These are phyloP conservation scores for Taenaris catops DNA, from an alignment of 2,888 invertebrate species.

Conservation along the genomic window DNA sequence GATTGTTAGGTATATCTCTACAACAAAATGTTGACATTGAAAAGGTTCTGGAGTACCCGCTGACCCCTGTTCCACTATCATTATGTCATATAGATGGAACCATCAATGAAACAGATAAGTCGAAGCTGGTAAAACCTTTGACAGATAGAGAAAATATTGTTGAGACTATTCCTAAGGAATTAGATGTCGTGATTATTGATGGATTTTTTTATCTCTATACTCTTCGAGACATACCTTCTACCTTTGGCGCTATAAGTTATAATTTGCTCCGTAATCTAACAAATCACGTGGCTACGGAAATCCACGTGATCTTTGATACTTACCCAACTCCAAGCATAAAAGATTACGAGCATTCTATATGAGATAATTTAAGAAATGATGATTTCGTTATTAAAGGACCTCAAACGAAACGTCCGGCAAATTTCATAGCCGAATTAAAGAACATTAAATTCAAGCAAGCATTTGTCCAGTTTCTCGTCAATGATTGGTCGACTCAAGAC, in stretches of 20 bases:
- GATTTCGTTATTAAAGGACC: conserved; percentile 13
- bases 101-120: conserved; percentile 32
- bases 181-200: conserved; percentile 30
- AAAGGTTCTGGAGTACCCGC: conserved; percentile 31
- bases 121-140: conserved; percentile 23
- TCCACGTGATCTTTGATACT: conserved; percentile 14
- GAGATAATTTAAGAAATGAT: conserved; percentile 12
- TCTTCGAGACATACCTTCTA: conserved; percentile 32
- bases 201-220: conserved; percentile 35
- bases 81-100: conserved; percentile 33
- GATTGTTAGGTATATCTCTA: conserved; percentile 17
- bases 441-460: conserved; percentile 10
- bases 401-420: conserved; percentile 9
- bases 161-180: conserved; percentile 1
- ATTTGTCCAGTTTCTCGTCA: conserved; percentile 9
- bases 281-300: conserved; percentile 19
- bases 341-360: conserved; percentile 12
- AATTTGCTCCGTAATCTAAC: conserved; percentile 26
- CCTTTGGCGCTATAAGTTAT: conserved; percentile 33
- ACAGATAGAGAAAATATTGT: conserved; percentile 13
- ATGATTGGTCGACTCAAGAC: conserved; percentile 10
- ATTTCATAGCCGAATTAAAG: conserved; percentile 10
- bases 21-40: conserved; percentile 14
- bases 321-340: conserved; percentile 12
- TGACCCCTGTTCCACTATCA: conserved; percentile 32